These are phyloP conservation scores for Phrynocephalus guinanensis DNA, from an alignment of 2,797 vertebrate genomes.

Conservation along the genomic window DNA sequence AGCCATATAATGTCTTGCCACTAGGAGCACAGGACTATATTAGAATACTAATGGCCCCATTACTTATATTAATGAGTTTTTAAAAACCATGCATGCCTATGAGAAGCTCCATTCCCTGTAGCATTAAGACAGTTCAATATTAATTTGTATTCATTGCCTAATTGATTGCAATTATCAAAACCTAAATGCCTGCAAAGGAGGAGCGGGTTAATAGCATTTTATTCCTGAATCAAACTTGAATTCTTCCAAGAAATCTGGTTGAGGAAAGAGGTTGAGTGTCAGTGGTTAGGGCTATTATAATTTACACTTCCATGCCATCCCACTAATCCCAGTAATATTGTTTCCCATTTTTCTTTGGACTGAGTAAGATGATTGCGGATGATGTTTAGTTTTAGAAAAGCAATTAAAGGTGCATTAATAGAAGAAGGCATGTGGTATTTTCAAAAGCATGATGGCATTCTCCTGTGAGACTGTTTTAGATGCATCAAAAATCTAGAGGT, in stretches of 20 bases:
- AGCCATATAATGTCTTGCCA: conserved; percentile 64
- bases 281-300: too few species aligned
- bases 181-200: conserved; percentile 67
- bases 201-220: conserved; percentile 59
- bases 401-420: neutral
- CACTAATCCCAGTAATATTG: neutral
- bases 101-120: conserved; percentile 60
- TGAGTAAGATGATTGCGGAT: neutral
- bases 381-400: neutral
- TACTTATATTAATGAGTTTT: conserved; percentile 57
- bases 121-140: conserved; percentile 69
- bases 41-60: conserved; percentile 50
- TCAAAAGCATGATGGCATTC: neutral
- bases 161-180: conserved; percentile 64
- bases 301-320: too few species aligned
- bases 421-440: neutral
- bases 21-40: conserved; percentile 58
- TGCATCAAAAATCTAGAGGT: neutral
- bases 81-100: conserved; percentile 44
- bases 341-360: neutral
- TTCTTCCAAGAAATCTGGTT: neutral
- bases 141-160: conserved; percentile 71
- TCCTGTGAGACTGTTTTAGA: neutral
- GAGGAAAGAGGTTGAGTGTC: neutral
- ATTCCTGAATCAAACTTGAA: neutral